A percentile compares a stretch with the other conserved stretches of the same genome.
Evolutionary conservation across 2,888 invertebrate genomes (phyloP).

Genomic region (Glomeris marginata): DNA sequence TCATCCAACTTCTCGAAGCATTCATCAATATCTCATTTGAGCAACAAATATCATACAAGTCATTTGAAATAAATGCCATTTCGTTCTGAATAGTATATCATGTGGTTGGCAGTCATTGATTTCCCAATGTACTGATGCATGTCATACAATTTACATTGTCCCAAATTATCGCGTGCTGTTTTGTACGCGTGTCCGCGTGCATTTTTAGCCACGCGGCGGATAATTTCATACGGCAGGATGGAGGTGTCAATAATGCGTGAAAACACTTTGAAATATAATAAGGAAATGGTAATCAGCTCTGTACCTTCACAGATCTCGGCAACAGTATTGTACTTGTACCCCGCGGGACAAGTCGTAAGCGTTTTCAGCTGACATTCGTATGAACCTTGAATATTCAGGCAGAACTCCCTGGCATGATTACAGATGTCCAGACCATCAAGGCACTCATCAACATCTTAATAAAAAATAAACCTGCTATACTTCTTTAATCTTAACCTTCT

Average conservation of each 20-base stretch:
- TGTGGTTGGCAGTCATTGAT: too few relatives aligned
- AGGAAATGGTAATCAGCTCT: slow-evolving; percentile 2
- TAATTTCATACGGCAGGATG: slow-evolving; percentile 13
- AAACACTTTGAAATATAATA: neutral
- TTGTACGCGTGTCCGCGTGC: too few relatives aligned
- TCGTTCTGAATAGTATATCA: too few relatives aligned
- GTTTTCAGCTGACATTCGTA: slow-evolving; percentile 45
- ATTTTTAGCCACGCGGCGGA: too few relatives aligned
- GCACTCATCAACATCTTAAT: slow-evolving; percentile 28
- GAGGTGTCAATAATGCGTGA: slow-evolving; percentile 6
- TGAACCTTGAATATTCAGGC: slow-evolving; percentile 37
- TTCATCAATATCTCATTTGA: slow-evolving; percentile 27
- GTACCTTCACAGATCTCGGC: slow-evolving; percentile 22
- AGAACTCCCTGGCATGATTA: slow-evolving; percentile 23
- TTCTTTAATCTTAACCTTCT: neutral
- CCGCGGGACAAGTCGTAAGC: slow-evolving; percentile 25
- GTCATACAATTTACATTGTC: too few relatives aligned
- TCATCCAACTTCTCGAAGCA: slow-evolving; percentile 27
- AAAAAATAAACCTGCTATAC: slow-evolving; percentile 7
- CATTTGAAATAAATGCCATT: too few relatives aligned
- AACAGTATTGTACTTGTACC: slow-evolving; percentile 24
- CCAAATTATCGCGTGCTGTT: too few relatives aligned
- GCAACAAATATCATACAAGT: neutral
- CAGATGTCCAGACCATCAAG: slow-evolving; percentile 27
- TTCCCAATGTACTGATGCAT: too few relatives aligned